These are phyloP conservation scores for Osmerus eperlanus DNA, from an alignment of 2,113 vertebrate species.

Conservation along the genomic window DNA sequence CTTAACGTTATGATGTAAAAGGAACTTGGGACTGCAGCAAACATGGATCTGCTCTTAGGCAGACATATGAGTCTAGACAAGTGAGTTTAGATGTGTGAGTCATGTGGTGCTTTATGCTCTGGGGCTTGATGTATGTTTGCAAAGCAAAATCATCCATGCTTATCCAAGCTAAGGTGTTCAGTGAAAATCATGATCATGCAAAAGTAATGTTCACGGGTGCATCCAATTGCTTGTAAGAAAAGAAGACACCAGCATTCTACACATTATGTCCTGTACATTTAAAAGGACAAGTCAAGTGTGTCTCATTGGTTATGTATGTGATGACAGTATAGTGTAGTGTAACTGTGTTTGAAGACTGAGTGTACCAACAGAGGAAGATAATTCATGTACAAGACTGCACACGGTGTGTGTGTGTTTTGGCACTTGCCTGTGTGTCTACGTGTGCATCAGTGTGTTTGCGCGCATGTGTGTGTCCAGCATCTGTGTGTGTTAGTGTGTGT, in stretches of 20 bases:
- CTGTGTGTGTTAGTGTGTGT: neutral
- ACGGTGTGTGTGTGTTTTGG: neutral
- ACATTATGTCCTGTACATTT: too few relatives aligned
- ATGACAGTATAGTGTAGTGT: too few relatives aligned
- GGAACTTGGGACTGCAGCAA: neutral
- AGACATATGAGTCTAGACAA: too few relatives aligned
- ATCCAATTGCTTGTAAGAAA: too few relatives aligned
- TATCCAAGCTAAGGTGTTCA: neutral
- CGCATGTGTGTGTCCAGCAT: constrained; percentile 32
- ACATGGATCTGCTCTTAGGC: neutral
- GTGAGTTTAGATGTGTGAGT: neutral
- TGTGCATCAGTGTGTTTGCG: constrained; percentile 11
- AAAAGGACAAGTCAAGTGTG: too few relatives aligned
- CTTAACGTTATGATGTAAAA: neutral
- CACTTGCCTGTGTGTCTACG: neutral
- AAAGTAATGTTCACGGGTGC: too few relatives aligned
- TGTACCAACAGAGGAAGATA: neutral
- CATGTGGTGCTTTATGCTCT: neutral
- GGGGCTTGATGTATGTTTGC: neutral
- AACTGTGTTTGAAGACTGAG: neutral
- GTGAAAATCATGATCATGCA: neutral
- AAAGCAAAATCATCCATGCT: neutral
- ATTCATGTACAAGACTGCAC: neutral
- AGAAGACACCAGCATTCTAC: too few relatives aligned
- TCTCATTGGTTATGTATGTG: too few relatives aligned